These are phyloP conservation scores for Paragorgia papillata DNA, from an alignment of 92 coral and sea anemone genomes.

Conservation along the genomic window DNA sequence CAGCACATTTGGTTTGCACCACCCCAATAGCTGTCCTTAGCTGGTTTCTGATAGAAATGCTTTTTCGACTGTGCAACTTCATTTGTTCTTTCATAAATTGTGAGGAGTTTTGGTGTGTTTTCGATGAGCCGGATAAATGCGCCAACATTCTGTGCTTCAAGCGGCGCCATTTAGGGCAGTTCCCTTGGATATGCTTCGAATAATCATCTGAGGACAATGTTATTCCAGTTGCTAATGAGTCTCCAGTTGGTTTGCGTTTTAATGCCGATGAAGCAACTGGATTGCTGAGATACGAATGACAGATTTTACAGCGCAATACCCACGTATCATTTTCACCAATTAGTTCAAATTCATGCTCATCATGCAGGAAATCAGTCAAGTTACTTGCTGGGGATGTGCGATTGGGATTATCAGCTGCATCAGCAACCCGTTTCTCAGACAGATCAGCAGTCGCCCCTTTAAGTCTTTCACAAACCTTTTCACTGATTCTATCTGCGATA, in stretches of 20 bases:
- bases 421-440: constrained; percentile 15
- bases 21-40: no score
- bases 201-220: constrained; percentile 23
- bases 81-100: background rate
- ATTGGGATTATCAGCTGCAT: constrained; percentile 13
- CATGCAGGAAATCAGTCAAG: constrained; percentile 25
- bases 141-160: constrained; percentile 11
- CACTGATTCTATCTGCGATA: constrained; percentile 35
- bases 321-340: constrained; percentile 37
- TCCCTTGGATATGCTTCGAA: constrained; percentile 12
- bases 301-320: constrained; percentile 28
- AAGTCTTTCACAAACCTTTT: constrained; percentile 15
- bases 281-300: constrained; percentile 26
- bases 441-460: background rate
- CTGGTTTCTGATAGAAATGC: constrained; percentile 1
- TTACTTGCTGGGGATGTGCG: constrained; percentile 30
- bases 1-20: background rate
- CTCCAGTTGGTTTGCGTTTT: constrained; percentile 35
- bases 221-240: constrained; percentile 26
- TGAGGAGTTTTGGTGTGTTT: constrained; percentile 5
- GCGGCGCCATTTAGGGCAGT: constrained; percentile 3
- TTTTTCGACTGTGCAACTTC: background rate
- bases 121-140: constrained; percentile 7
- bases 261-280: constrained; percentile 30
- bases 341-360: constrained; percentile 24